Conservation (phyloP, 2,113 vertebrate species). For the Myiozetetes cayanensis region DNA sequence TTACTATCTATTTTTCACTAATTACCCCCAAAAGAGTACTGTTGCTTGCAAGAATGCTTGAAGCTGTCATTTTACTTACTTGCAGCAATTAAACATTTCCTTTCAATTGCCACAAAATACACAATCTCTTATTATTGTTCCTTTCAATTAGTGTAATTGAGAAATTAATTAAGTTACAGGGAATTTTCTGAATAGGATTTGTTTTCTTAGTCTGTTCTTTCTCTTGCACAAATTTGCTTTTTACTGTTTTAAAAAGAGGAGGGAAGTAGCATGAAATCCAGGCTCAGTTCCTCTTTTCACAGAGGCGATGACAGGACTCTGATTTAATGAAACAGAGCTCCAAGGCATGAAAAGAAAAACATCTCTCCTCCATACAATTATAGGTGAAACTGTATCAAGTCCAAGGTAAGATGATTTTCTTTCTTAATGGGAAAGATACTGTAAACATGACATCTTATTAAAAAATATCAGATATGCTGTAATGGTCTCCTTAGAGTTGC, state of each 20-base stretch:
- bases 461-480: not conserved
- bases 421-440: not conserved
- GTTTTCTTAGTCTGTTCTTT: not conserved
- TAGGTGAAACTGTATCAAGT: not conserved
- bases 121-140: conserved; percentile 33
- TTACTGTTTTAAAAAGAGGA: not conserved
- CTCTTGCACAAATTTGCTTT: not conserved
- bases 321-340: not conserved
- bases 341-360: not conserved
- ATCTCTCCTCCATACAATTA: not conserved
- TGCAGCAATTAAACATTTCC: conserved; percentile 37
- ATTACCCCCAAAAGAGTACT: conserved; percentile 20
- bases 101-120: conserved; percentile 20
- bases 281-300: not conserved
- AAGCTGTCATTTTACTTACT: conserved; percentile 42
- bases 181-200: conserved; percentile 22
- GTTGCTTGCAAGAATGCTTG: conserved; percentile 26
- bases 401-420: not conserved
- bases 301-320: not conserved
- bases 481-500: not conserved
- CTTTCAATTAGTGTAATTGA: conserved; percentile 32
- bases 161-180: conserved; percentile 50
- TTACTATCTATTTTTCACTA: conserved; percentile 27
- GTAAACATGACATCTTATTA: not conserved
- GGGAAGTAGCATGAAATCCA: not conserved